Evolutionary conservation across 35 echinoderm and acorn worm species (phyloP).

Genomic region (Ophioderma brevispina): DNA sequence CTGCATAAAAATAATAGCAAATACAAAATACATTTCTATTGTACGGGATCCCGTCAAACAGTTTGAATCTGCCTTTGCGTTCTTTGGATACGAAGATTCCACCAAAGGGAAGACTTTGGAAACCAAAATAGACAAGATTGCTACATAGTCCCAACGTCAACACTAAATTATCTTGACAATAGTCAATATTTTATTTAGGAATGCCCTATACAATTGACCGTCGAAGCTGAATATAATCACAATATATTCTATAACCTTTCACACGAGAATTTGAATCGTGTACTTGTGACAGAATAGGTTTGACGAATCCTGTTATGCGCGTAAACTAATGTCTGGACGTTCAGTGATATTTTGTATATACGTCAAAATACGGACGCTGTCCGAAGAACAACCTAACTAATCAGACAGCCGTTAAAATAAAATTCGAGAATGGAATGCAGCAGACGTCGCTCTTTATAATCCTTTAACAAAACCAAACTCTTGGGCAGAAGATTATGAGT

Average conservation of each 20-base stretch:
- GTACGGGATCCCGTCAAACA: background rate
- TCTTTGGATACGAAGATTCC: background rate
- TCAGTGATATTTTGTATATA: background rate
- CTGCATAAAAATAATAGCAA: background rate
- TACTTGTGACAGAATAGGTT: background rate
- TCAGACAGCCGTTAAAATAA: too few relatives aligned
- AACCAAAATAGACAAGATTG: background rate
- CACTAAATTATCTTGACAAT: background rate
- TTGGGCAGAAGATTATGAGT: too few relatives aligned
- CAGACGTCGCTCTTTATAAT: too few relatives aligned
- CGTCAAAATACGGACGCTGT: too few relatives aligned
- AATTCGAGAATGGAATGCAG: too few relatives aligned
- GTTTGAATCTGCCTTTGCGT: background rate
- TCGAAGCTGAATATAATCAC: background rate
- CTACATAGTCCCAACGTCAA: background rate
- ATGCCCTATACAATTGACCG: background rate
- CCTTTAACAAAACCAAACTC: too few relatives aligned
- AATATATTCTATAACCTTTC: background rate
- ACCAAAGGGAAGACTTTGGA: background rate
- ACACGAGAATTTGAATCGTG: background rate
- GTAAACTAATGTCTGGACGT: background rate
- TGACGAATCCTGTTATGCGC: background rate
- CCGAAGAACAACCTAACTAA: too few relatives aligned
- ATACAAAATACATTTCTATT: background rate
- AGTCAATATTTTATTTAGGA: background rate